Evolutionary conservation across 2,113 vertebrate genomes (phyloP), one percentile per base, ranked within the genome.

Genomic region (Cephalopterus ornatus): DNA sequence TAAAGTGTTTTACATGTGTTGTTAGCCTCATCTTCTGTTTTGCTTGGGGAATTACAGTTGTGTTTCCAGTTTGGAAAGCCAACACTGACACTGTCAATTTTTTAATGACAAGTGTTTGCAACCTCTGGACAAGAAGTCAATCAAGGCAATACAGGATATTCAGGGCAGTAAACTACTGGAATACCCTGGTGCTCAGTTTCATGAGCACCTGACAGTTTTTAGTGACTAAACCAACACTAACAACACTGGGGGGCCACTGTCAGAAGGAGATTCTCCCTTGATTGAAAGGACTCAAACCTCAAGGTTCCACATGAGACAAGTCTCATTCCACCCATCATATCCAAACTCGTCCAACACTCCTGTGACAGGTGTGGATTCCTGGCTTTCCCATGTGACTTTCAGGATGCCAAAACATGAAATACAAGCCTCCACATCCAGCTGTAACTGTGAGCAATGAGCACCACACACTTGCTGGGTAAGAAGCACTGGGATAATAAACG

Each of bases 201-300:
- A 66, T 7, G 8, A 73, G 37, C 55, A 33, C 13, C 23, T 68
- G 21, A 32, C 21, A 62, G 11, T 30, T 67, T 82, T 67, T 11
- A 47, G 47, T 15, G 53, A 73, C 11, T 33, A 72, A 85, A 44
- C 16, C 30, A 49, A 53, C 11, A 77, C 8, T 11, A 63, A 6
- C 11, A 71, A 8, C 30, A 67, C 0, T 32, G n/a, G 5, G 21
- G 19, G 8, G 35, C 0, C 52, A 46, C 23, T 16, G 26, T 0
- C 71, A 14, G 58, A 85, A 9, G 16, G 16, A 63, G 44, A 17
- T 33, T 72, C 61, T 56, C 27, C 58, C 35, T 33, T 30, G 20
- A 46, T 22, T 73, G 42, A 68, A 67, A 63, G 47, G 37, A 82
- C 44, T 77, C 58, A 85, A 62, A 35, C 5, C 28, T 66, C 55